A percentile compares a stretch with the other conserved stretches of the same genome.
phyloP scores from a whole-genome alignment of 92 coral and sea anemone genomes.

The Micromussa lordhowensis region DNA sequence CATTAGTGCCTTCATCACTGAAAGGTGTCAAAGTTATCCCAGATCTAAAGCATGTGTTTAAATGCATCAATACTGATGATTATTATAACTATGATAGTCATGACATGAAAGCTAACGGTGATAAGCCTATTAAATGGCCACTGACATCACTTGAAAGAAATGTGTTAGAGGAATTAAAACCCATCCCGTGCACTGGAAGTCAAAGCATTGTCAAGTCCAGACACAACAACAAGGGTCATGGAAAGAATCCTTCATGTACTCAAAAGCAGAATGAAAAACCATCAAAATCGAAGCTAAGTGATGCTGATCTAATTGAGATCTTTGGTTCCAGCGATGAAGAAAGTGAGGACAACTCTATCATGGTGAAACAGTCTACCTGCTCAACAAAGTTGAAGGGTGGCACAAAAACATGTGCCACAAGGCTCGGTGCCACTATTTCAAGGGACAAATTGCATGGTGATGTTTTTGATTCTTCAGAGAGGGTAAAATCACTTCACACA shows the following conservation, averaged over 20 bases:
- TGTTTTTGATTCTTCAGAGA: neutral
- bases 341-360: neutral
- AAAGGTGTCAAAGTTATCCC: neutral
- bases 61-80: neutral
- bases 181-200: neutral
- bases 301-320: conserved; percentile 4
- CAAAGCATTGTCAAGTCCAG: neutral
- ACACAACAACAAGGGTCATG: neutral
- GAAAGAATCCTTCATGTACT: neutral
- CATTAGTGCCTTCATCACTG: neutral
- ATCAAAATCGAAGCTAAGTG: neutral
- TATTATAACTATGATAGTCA: neutral
- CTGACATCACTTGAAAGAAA: neutral
- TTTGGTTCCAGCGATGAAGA: conserved; percentile 49
- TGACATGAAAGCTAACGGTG: neutral
- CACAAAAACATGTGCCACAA: neutral
- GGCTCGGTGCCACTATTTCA: neutral
- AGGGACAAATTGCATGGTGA: neutral
- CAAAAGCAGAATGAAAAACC: neutral
- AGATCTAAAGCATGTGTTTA: neutral
- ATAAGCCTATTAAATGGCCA: neutral
- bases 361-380: neutral
- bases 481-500: neutral
- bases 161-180: neutral
- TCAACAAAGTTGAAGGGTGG: neutral